A percentile compares a stretch with the other conserved stretches of the same genome.
Conservation (phyloP, 2,888 invertebrate species). For the Eupeodes latifasciatus region DNA sequence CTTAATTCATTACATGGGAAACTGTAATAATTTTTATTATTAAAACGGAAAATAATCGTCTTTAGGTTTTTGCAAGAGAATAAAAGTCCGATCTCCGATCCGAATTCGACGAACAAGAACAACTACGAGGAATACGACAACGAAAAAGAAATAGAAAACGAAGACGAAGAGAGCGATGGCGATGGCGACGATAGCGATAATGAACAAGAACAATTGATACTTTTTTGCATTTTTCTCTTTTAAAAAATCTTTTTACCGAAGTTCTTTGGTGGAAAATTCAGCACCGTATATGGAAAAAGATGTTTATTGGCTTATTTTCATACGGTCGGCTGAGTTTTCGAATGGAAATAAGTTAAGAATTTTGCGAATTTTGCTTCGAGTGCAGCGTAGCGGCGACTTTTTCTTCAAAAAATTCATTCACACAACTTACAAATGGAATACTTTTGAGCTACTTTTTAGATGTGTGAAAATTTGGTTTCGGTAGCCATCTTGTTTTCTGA, state of each 20-base stretch:
- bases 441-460: slow-evolving; percentile 72
- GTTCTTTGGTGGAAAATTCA: slow-evolving; percentile 48
- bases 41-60: slow-evolving; percentile 53
- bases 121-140: slow-evolving; percentile 15
- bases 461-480: slow-evolving; percentile 55
- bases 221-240: slow-evolving; percentile 71
- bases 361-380: slow-evolving; percentile 63
- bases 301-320: slow-evolving; percentile 44
- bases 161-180: slow-evolving; percentile 69
- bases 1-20: background rate
- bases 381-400: slow-evolving; percentile 78
- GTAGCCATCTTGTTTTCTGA: slow-evolving; percentile 67
- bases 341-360: slow-evolving; percentile 57
- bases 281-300: slow-evolving; percentile 54
- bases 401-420: slow-evolving; percentile 73
- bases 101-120: slow-evolving; percentile 53
- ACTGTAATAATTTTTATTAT: slow-evolving; percentile 46
- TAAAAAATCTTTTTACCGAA: slow-evolving; percentile 51
- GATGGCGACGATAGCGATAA: slow-evolving; percentile 74
- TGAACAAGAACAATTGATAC: slow-evolving; percentile 72
- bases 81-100: slow-evolving; percentile 49
- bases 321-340: slow-evolving; percentile 56
- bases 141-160: background rate
- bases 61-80: slow-evolving; percentile 42
- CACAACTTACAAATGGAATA: slow-evolving; percentile 76